A percentile compares a stretch with the other conserved stretches of the same genome.
Conservation (phyloP, 1,140 invertebrate genomes). For the Radopholus similis region DNA sequence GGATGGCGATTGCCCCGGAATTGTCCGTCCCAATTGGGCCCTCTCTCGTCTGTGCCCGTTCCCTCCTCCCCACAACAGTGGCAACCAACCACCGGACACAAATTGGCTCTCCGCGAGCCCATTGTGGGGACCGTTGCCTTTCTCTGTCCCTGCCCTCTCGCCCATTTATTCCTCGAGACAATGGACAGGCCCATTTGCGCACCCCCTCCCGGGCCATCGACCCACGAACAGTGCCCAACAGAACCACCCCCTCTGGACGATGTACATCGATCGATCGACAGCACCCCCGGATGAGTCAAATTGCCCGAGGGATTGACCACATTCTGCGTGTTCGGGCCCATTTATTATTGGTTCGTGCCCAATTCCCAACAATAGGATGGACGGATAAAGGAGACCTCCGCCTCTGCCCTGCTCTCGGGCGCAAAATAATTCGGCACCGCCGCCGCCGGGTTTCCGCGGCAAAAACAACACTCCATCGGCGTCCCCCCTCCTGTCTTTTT, state of each 20-base stretch:
- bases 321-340: not conserved
- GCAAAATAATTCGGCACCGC: no score
- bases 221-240: no score
- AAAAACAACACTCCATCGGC: no score
- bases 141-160: not conserved
- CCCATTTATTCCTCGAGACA: constrained; percentile 2
- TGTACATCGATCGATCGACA: not conserved
- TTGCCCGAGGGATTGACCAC: not conserved
- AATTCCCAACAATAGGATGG: not conserved
- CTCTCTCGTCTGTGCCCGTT: not conserved
- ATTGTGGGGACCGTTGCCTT: no score
- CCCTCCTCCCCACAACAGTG: not conserved
- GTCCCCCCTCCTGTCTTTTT: no score
- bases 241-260: not conserved
- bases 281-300: no score
- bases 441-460: no score
- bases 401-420: no score
- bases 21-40: not conserved
- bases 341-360: not conserved
- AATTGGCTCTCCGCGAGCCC: not conserved
- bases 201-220: not conserved
- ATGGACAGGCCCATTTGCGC: not conserved
- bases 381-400: not conserved
- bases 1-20: no score
- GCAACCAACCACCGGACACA: not conserved